Base-by-base conservation (phyloP, 2,888 invertebrate species). In the Ctena decussata region DNA sequence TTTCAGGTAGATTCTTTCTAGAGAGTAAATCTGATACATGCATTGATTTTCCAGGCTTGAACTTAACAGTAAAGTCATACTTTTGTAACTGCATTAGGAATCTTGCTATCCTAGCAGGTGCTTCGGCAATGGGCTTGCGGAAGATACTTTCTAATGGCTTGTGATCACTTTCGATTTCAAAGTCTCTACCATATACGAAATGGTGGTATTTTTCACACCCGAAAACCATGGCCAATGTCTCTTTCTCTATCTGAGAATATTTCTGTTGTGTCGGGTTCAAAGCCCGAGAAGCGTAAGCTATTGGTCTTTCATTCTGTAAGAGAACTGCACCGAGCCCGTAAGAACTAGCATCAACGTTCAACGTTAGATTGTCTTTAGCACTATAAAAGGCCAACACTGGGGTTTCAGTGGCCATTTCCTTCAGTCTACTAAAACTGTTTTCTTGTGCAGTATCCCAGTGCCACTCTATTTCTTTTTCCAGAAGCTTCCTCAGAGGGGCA, bases 191-290 rank as follows among this genome's bases (percentile, higher is more conserved):
- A 72, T 86, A 91, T 2, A 77, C 80, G 69, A 87, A 90, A 21
- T 86, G 73, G 53, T 90, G 80, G 70, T 89, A 92, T 30, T 82
- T 87, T 69, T 85, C 80, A 2, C 82, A 57, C 6, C 80, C 82
- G 32, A 85, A 91, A 12, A 87, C 85, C 11, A 93, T 75, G 0
- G 89, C 82, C 0, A 91, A 74, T 5, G 84, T 44, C 60, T 91
- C 93, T 53, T 91, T 90, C 75, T 93, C 91, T 15, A 92, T 91
- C 49, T 91, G 89, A 11, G 90, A 89, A 60, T 90, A 91, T 8
- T 75, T 44, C 76, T 77, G 77, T 44, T 92, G 89, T 8, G 85
- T 83, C 44, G 72, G 73, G 5, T 85, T 90, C 24, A 90, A 73
- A 11, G 90, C 76, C 37, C 89, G 65, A 12, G 81, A 77, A 0